phyloP scores from a whole-genome alignment of 2,797 vertebrate genomes.

The Vipera latastei region DNA sequence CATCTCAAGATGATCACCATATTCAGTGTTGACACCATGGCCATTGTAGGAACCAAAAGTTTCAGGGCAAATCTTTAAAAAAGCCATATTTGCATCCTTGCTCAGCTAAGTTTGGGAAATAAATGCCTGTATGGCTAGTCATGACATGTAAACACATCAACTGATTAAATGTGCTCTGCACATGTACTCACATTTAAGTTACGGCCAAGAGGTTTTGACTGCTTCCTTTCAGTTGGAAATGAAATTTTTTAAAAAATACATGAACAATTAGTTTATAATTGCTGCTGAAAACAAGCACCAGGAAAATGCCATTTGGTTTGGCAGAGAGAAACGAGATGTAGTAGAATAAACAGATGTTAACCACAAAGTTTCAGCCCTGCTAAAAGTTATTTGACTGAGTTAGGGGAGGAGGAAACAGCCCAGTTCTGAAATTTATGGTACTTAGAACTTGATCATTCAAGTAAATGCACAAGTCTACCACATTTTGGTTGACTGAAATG shows the following conservation, averaged over 20 bases:
- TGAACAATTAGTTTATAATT: neutral
- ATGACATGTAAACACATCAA: neutral
- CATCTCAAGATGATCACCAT: neutral
- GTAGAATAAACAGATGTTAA: neutral
- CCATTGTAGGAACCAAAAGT: neutral
- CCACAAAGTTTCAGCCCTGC: neutral
- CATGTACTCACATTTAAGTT: neutral
- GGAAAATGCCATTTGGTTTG: neutral
- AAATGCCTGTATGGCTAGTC: neutral
- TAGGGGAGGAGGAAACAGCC: neutral
- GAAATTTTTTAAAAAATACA: neutral
- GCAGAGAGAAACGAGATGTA: neutral
- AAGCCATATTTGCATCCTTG: neutral
- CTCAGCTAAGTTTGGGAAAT: neutral
- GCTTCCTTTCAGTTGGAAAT: neutral
- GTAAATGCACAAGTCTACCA: neutral
- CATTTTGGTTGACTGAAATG: neutral
- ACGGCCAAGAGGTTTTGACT: neutral
- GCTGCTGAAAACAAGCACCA: neutral
- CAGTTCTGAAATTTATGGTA: neutral
- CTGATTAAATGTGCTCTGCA: neutral
- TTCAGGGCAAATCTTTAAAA: neutral
- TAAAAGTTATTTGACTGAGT: neutral
- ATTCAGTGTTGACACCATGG: neutral
- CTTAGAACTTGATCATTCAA: neutral